Conservation (phyloP, 2,113 vertebrate genomes). For the Halcyon senegalensis region DNA sequence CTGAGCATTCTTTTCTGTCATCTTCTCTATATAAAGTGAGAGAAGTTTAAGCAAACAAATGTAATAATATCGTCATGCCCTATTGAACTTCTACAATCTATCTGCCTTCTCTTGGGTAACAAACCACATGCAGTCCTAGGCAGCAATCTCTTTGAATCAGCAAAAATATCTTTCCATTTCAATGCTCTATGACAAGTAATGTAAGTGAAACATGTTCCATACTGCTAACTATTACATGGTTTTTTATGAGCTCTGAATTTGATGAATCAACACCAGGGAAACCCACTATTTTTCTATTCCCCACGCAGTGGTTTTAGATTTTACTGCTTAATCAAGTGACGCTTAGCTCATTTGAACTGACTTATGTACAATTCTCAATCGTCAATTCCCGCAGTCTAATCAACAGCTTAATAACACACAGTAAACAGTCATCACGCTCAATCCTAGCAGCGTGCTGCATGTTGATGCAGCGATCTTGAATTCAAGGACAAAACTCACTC, state of each 20-base stretch:
- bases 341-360: conserved; percentile 27
- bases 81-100: neutral
- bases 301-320: neutral
- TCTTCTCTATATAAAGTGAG: neutral
- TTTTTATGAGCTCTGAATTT: neutral
- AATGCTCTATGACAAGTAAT: neutral
- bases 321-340: conserved; percentile 35
- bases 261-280: neutral
- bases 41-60: neutral
- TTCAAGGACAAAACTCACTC: conserved; percentile 37
- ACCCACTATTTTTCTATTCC: neutral
- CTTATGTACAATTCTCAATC: neutral
- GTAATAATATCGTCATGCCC: neutral
- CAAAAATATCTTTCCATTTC: neutral
- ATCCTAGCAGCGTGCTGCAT: neutral
- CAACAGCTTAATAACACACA: conserved; percentile 14
- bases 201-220: neutral
- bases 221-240: neutral
- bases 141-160: neutral
- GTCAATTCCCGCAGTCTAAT: neutral
- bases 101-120: neutral
- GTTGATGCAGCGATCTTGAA: neutral
- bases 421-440: neutral
- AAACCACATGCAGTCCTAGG: neutral
- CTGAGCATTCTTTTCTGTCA: neutral